phyloP scores from a whole-genome alignment of 2,888 invertebrate species.

The Dioctria rufipes region DNA sequence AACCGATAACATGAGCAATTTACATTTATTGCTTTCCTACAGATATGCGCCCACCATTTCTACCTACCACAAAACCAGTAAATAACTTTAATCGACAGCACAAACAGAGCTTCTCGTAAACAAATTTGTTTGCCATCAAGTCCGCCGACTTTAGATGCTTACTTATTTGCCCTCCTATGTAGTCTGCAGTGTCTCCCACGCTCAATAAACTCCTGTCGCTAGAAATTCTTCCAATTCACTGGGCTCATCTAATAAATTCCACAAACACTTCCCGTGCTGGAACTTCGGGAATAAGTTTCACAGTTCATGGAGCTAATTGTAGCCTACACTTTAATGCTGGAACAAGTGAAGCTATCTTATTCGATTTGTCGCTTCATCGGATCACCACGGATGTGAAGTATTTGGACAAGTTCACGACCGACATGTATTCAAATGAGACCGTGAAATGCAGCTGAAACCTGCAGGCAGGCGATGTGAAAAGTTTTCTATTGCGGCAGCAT shows the following conservation, averaged over 20 bases:
- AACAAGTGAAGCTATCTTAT: slow-evolving; percentile 25
- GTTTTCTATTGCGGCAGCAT: no score
- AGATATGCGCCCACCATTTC: no score
- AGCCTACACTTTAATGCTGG: slow-evolving; percentile 42
- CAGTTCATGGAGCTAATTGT: slow-evolving; percentile 41
- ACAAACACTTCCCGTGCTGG: slow-evolving; percentile 30
- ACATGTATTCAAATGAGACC: slow-evolving; percentile 8
- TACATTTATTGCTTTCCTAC: no score
- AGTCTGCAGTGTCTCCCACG: slow-evolving; percentile 32
- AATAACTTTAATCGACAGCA: slow-evolving; percentile 41
- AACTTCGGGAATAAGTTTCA: slow-evolving; percentile 5
- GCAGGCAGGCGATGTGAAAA: neutral
- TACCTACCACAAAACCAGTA: neutral
- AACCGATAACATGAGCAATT: no score
- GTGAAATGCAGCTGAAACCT: neutral
- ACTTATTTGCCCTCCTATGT: slow-evolving; percentile 17
- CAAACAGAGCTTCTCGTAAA: slow-evolving; percentile 41
- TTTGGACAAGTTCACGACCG: neutral
- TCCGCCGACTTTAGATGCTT: neutral
- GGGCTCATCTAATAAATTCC: slow-evolving; percentile 47
- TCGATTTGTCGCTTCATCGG: slow-evolving; percentile 39
- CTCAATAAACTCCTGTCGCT: slow-evolving; percentile 27
- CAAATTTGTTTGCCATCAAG: slow-evolving; percentile 49
- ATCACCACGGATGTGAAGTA: neutral
- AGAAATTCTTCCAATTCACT: slow-evolving; percentile 44